Evolutionary conservation across 2,797 vertebrate genomes (phyloP).

Genomic region (Gallinago nigripennis): DNA sequence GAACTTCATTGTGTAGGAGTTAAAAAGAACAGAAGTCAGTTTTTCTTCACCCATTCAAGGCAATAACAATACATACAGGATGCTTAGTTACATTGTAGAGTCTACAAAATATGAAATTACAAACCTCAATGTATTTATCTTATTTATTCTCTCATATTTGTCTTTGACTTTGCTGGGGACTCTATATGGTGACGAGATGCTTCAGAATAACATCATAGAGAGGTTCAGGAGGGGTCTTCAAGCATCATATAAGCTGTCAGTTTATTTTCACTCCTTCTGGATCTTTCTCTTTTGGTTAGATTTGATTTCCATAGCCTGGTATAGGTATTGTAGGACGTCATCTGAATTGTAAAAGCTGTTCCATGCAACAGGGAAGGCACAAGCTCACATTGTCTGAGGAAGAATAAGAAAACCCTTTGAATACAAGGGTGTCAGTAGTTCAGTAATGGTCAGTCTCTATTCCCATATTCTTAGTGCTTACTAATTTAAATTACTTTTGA

Average conservation of each 20-base stretch:
- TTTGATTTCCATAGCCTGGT: background rate
- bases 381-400: background rate
- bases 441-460: background rate
- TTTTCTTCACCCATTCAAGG: background rate
- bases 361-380: background rate
- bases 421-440: background rate
- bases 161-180: background rate
- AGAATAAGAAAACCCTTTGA: background rate
- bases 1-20: background rate
- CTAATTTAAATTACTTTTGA: background rate
- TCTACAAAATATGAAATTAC: background rate
- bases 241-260: background rate
- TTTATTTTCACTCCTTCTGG: background rate
- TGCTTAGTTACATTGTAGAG: background rate
- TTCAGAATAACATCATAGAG: background rate
- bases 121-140: background rate
- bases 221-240: background rate
- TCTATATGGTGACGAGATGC: background rate
- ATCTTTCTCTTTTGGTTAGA: background rate
- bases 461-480: background rate
- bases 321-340: background rate
- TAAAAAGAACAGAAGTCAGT: background rate
- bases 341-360: background rate
- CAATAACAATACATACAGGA: background rate
- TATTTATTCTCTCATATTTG: background rate